A percentile compares a stretch with the other conserved stretches of the same genome.
Conservation (phyloP, 2,113 vertebrate species). For the Percopsis transmontana region DNA sequence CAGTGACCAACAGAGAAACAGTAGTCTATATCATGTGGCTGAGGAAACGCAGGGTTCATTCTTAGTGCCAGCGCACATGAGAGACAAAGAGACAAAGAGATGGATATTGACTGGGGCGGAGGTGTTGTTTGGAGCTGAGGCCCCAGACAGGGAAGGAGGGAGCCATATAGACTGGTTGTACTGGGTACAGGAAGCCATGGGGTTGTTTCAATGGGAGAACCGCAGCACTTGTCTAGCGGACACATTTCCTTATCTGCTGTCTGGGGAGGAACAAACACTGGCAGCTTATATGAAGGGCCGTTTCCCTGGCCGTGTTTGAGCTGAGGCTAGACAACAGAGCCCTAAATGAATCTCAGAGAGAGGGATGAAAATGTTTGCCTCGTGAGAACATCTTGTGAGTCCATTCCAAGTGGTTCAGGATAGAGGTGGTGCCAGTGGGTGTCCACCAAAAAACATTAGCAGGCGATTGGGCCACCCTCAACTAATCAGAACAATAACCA, state of each 20-base stretch:
- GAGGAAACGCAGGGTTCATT: slow-evolving; percentile 12
- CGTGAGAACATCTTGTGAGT: too few relatives aligned
- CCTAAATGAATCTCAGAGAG: slow-evolving; percentile 5
- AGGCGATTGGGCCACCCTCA: too few relatives aligned
- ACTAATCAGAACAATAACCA: too few relatives aligned
- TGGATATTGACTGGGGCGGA: neutral
- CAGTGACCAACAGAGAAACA: too few relatives aligned
- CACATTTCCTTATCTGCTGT: slow-evolving; percentile 65
- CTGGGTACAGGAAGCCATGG: slow-evolving; percentile 27
- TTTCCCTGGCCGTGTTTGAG: slow-evolving; percentile 66
- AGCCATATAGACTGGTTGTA: slow-evolving; percentile 29
- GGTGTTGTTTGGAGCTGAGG: slow-evolving; percentile 32
- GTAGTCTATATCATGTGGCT: neutral
- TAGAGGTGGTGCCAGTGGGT: too few relatives aligned
- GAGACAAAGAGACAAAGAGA: slow-evolving; percentile 2
- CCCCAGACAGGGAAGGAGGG: slow-evolving; percentile 18
- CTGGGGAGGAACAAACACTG: slow-evolving; percentile 68
- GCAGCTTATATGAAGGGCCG: slow-evolving; percentile 62
- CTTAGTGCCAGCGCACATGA: neutral
- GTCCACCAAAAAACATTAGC: too few relatives aligned
- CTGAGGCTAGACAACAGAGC: slow-evolving; percentile 59
- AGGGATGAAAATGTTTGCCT: neutral
- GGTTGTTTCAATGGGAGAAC: slow-evolving; percentile 67
- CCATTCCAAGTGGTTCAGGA: too few relatives aligned
- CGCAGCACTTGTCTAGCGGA: slow-evolving; percentile 55